Evolutionary conservation across 37 sponge, comb jelly and placozoan genomes (phyloP).

Genomic region (Diacarnus erythraeanus): DNA sequence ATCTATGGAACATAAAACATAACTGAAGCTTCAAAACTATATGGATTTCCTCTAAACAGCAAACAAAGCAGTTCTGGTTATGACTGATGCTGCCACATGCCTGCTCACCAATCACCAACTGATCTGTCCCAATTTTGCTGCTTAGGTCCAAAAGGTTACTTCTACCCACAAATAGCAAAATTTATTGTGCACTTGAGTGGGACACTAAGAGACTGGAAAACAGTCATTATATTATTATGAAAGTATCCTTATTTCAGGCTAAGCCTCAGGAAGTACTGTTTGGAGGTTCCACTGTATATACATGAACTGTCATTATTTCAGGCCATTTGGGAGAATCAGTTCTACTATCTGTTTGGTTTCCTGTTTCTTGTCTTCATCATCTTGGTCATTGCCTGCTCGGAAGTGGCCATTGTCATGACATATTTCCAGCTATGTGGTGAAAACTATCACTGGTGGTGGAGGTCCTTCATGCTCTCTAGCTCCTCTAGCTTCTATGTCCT

Average conservation of each 20-base stretch:
- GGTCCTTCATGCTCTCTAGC: conserved; percentile 86
- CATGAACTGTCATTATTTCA: conserved; percentile 8
- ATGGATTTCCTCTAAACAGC: too few relatives aligned
- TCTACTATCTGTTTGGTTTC: conserved; percentile 98
- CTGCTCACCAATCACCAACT: too few relatives aligned
- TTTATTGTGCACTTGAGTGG: too few relatives aligned
- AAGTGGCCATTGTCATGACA: conserved; percentile 94
- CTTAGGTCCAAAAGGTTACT: too few relatives aligned
- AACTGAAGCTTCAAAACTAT: too few relatives aligned
- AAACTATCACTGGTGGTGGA: conserved; percentile 99
- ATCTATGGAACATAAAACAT: too few relatives aligned
- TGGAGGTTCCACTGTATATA: neutral
- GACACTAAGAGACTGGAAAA: too few relatives aligned
- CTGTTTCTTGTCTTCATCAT: conserved; percentile 97
- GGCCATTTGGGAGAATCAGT: conserved; percentile 99
- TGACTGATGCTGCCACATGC: too few relatives aligned
- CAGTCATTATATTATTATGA: neutral
- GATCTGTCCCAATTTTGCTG: too few relatives aligned
- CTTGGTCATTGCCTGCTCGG: conserved; percentile 92
- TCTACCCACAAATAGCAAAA: too few relatives aligned
- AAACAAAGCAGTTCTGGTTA: too few relatives aligned
- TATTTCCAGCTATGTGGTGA: conserved; percentile 99
- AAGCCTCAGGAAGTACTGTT: neutral
- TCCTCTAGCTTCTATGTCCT: conserved; percentile 91
- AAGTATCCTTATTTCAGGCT: too few relatives aligned